Evolutionary conservation across 2,888 invertebrate genomes (phyloP), one percentile per base, ranked within the genome.

Genomic region (Litoditis marina): DNA sequence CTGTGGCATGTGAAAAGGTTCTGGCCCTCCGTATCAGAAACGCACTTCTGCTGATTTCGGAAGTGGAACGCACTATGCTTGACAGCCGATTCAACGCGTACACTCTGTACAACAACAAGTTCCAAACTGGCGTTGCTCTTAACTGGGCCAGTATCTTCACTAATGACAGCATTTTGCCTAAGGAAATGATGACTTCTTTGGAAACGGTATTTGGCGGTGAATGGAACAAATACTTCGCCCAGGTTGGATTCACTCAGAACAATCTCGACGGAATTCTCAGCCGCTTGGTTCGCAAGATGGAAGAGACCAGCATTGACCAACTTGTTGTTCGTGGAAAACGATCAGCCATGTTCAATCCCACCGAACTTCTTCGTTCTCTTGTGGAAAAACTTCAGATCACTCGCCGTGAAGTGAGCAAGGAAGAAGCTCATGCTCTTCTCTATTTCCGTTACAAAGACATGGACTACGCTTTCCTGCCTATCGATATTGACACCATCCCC

Each of bases 381-480:
- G 53, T 71, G 30, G 64, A 69, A 50, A 65, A 66, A 50, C 66
- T 73, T 49, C 47, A 62, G 30, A 66, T 71, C 66, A 58, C 59
- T 58, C 70, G 64, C 60, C 67, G 73, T 49, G 55, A 60, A 42
- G 60, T 63, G 50, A 58, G 53, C 56, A 54, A 51, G 34, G 63
- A 68, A 32, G 64, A 69, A 32, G 63, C 67, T 55, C 70, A 69
- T 32, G 74, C 71, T 39, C 53, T 75, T 57, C 27, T 73, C 59
- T 70, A 70, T 66, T 39, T 74, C 60, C 68, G 74, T 70, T 44
- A 66, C 73, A 67, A 68, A 34, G 74, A 77, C 61, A 65, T 80
- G 65, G 81, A 82, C 65, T 68, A 68, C 65, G 78, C 73, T 47
- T 69, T 80, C 64, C 60, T 81, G 58, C 78, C 79, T 49, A 46